Evolutionary conservation across 2,888 invertebrate species (phyloP).

Genomic region (Drosophila robusta): DNA sequence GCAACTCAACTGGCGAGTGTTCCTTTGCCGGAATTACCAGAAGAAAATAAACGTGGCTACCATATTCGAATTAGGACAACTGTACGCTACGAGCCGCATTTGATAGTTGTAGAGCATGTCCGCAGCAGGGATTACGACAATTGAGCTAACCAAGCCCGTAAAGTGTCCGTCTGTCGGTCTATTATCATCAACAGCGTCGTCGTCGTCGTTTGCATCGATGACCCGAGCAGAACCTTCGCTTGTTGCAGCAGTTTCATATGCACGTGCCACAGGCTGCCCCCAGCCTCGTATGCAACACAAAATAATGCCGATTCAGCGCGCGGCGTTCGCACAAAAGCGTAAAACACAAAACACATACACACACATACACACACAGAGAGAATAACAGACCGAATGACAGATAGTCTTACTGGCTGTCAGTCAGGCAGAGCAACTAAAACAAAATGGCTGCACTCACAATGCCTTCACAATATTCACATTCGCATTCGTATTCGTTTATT

Average conservation of each 20-base stretch:
- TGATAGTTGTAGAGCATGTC: slow-evolving; percentile 18
- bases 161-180: slow-evolving; percentile 37
- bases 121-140: slow-evolving; percentile 39
- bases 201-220: slow-evolving; percentile 53
- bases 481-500: slow-evolving; percentile 50
- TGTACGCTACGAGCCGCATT: slow-evolving; percentile 8
- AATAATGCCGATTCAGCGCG: slow-evolving; percentile 73
- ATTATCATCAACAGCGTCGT: slow-evolving; percentile 25
- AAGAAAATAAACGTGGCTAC: background rate
- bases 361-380: slow-evolving; percentile 1
- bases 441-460: slow-evolving; percentile 54
- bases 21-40: no score
- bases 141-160: slow-evolving; percentile 52
- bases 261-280: slow-evolving; percentile 53
- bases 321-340: slow-evolving; percentile 51
- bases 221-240: slow-evolving; percentile 43
- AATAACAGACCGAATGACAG: slow-evolving; percentile 38
- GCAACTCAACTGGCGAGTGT: no score
- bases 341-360: slow-evolving; percentile 41
- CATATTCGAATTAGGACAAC: background rate
- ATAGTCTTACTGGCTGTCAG: slow-evolving; percentile 48
- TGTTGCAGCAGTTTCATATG: slow-evolving; percentile 63
- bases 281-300: slow-evolving; percentile 69
- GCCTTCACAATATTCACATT: slow-evolving; percentile 50
- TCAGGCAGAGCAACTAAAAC: slow-evolving; percentile 55